These are phyloP conservation scores for Ceratina calcarata DNA, from an alignment of 1,140 invertebrate species.

Conservation along the genomic window DNA sequence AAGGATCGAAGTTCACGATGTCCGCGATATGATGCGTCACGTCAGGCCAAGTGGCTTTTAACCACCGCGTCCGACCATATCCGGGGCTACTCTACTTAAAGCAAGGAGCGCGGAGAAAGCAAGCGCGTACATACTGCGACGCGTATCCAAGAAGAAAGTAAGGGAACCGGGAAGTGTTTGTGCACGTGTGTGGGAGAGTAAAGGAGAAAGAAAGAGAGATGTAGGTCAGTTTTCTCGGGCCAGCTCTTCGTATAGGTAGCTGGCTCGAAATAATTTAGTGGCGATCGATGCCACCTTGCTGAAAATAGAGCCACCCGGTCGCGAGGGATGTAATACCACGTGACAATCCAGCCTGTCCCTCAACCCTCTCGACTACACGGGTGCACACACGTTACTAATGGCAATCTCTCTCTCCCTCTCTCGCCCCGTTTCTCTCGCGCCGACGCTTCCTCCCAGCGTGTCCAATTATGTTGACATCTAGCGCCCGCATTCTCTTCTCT, in stretches of 20 bases:
- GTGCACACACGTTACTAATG: conserved; percentile 49
- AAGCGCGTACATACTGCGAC: neutral
- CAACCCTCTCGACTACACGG: neutral
- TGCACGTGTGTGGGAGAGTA: too few relatives aligned
- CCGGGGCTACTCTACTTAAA: conserved; percentile 39
- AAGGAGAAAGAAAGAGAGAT: conserved; percentile 55
- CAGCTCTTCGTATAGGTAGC: conserved; percentile 69
- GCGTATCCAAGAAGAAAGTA: neutral
- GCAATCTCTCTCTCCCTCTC: conserved; percentile 17
- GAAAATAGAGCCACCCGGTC: conserved; percentile 71
- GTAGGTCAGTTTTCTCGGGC: conserved; percentile 78
- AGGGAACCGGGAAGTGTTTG: neutral
- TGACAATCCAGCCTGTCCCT: conserved; percentile 45
- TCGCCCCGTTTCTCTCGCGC: conserved; percentile 37
- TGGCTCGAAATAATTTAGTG: conserved; percentile 79
- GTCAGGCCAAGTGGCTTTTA: conserved; percentile 30
- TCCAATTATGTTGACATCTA: conserved; percentile 64
- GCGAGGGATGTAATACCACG: conserved; percentile 55
- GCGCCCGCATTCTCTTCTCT: conserved; percentile 47
- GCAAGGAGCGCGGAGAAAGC: conserved; percentile 13
- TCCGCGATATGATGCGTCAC: neutral
- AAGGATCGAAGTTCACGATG: conserved; percentile 8
- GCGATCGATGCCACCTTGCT: conserved; percentile 76
- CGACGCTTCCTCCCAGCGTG: conserved; percentile 23
- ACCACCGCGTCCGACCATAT: conserved; percentile 31